Conservation (phyloP, 2,888 invertebrate species). For the Idaea aversata region DNA sequence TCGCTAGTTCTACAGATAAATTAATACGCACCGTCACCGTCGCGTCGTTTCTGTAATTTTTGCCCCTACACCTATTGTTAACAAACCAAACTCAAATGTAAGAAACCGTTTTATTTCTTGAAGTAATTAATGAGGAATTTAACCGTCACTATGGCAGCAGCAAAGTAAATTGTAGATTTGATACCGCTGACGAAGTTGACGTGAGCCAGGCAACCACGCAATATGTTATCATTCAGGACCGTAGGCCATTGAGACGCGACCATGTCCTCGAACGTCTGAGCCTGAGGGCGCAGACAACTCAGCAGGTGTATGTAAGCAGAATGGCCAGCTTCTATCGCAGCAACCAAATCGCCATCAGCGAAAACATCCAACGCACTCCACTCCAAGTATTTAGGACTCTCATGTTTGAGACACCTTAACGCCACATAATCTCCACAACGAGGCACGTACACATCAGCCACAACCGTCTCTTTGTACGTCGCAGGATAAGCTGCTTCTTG, state of each 20-base stretch:
- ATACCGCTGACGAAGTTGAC: slow-evolving; percentile 47
- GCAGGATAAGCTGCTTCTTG: slow-evolving; percentile 52
- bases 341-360: slow-evolving; percentile 66
- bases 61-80: too few relatives aligned
- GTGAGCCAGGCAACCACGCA: slow-evolving; percentile 39
- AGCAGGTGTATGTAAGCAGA: slow-evolving; percentile 59
- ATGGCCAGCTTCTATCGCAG: slow-evolving; percentile 69
- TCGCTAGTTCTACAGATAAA: too few relatives aligned
- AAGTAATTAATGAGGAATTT: slow-evolving; percentile 37
- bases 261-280: slow-evolving; percentile 60
- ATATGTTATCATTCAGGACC: slow-evolving; percentile 35
- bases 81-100: too few relatives aligned
- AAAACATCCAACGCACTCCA: slow-evolving; percentile 72
- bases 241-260: slow-evolving; percentile 42
- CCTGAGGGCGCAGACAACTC: slow-evolving; percentile 63
- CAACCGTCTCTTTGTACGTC: slow-evolving; percentile 52
- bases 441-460: slow-evolving; percentile 62
- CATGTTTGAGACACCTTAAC: slow-evolving; percentile 37
- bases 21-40: too few relatives aligned
- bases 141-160: slow-evolving; percentile 40
- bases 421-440: slow-evolving; percentile 65
- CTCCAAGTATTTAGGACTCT: slow-evolving; percentile 46
- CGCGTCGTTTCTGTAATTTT: neutral
- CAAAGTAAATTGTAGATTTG: slow-evolving; percentile 39
- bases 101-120: slow-evolving; percentile 22